Percentiles rank a stretch among this genome's conserved stretches.
Evolutionary conservation across 1,140 invertebrate genomes (phyloP).

Genomic region (Condylostylus longicornis): DNA sequence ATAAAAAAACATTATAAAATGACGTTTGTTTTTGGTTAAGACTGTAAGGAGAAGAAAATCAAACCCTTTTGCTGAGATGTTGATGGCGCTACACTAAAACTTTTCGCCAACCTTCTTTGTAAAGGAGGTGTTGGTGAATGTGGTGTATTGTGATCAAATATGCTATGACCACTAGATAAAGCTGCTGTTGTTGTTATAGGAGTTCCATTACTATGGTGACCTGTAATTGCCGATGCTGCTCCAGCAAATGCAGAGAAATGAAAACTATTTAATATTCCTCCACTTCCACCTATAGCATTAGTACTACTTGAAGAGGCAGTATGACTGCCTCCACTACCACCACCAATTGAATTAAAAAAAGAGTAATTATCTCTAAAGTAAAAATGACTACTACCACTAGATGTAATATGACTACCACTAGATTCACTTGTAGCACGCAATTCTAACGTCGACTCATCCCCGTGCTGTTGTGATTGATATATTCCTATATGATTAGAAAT

Average conservation of each 20-base stretch:
- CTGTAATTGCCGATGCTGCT: slow-evolving; percentile 6
- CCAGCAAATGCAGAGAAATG: slow-evolving; percentile 23
- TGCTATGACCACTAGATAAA: slow-evolving; percentile 6
- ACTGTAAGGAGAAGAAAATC: no score
- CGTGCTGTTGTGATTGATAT: slow-evolving; percentile 12
- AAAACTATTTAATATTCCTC: slow-evolving; percentile 26
- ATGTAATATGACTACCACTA: slow-evolving; percentile 6
- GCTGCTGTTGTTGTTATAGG: slow-evolving; percentile 7
- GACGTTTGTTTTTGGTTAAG: no score
- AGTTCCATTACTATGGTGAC: background rate
- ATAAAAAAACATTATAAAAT: no score
- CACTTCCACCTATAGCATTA: slow-evolving; percentile 16
- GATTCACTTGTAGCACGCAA: slow-evolving; percentile 4
- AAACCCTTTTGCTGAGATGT: slow-evolving; percentile 29
- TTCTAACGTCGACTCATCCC: background rate
- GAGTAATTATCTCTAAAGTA: no score
- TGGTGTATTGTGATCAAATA: slow-evolving; percentile 22
- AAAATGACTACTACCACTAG: no score
- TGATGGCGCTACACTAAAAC: slow-evolving; percentile 67
- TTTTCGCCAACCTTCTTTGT: slow-evolving; percentile 70
- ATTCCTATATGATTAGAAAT: no score
- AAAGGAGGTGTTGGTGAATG: slow-evolving; percentile 60
- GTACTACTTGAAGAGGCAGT: no score
- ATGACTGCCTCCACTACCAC: slow-evolving; percentile 5
- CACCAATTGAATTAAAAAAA: slow-evolving; percentile 8